phyloP scores from a whole-genome alignment of 2,888 invertebrate genomes.

The Magallana nippona region DNA sequence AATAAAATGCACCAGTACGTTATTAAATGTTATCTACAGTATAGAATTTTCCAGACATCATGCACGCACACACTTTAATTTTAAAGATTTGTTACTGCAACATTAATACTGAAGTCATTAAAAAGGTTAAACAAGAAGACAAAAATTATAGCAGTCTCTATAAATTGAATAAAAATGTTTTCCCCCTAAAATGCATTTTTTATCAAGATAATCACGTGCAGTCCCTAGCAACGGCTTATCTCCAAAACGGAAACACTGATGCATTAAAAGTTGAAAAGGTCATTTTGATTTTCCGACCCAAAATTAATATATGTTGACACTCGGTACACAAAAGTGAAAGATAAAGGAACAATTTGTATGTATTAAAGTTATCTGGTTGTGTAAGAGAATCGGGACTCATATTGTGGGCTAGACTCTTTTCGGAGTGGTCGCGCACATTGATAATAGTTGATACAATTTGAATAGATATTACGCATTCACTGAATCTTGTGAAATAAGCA shows the following conservation, averaged over 20 bases:
- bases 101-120: too few species aligned
- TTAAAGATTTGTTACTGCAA: too few species aligned
- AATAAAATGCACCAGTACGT: too few species aligned
- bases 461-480: conserved; percentile 3
- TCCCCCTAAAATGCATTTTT: too few species aligned
- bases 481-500: not conserved
- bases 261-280: not conserved
- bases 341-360: not conserved
- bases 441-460: not conserved
- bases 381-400: not conserved
- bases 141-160: too few species aligned
- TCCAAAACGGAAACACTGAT: not conserved
- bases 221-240: not conserved
- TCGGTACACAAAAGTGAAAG: not conserved
- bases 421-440: not conserved
- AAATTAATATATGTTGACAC: conserved; percentile 13
- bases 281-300: not conserved
- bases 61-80: too few species aligned
- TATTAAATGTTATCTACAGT: too few species aligned
- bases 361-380: not conserved
- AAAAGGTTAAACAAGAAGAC: too few species aligned
- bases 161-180: too few species aligned
- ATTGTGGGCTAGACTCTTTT: not conserved
- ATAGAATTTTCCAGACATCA: too few species aligned
- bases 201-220: not conserved